Base-by-base conservation (phyloP, 2,797 vertebrate genomes). In the Rhadinocentrus ornatus region DNA sequence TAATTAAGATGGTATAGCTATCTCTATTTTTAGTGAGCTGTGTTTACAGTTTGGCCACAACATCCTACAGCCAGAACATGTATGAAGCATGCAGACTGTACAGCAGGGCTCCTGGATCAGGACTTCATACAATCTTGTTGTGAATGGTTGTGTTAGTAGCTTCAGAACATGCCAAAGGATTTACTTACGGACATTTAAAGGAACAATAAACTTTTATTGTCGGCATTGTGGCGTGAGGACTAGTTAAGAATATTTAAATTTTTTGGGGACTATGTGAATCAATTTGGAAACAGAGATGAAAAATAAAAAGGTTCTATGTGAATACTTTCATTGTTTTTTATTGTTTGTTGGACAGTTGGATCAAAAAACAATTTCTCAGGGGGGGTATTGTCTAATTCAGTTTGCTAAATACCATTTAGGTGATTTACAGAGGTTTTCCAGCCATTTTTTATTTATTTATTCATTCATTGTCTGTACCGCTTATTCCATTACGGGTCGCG, bases 1-100 rank as follows among this genome's bases (percentile, higher is more conserved):
- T 85, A 77, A 85, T 83, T 82, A 62, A 65, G 37, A 81, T 44
- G 54, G 69, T 82, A 85, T 78, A 41, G 69, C 44, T n/a, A 57
- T 1, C 7, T 56, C n/a, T 86, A 78, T 81, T 66, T 81, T 77
- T 70, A 80, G 84, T 0, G 6, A 29, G 50, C 52, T 0, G 78
- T 8, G 72, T 77, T 67, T 67, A 31, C 56, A 12, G 41, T 32
- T 57, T 12, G 24, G 29, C 62, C 73, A 64, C 63, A 16, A 39
- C 55, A 53, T 81, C 70, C 35, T 62, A 29, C 46, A 65, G 53
- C n/a, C 15, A 1, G 8, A 29, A 46, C 32, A 59, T 61, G 56
- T 37, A 56, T 64, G 67, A 3, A 63, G 60, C 55, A 34, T 12
- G 18, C 4, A 50, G n/a, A 52, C 44, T 7, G 37, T 32, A 29